Evolutionary conservation across 2,888 invertebrate species (phyloP), one percentile per base, ranked within the genome.

Genomic region (Flexamia atlantica): DNA sequence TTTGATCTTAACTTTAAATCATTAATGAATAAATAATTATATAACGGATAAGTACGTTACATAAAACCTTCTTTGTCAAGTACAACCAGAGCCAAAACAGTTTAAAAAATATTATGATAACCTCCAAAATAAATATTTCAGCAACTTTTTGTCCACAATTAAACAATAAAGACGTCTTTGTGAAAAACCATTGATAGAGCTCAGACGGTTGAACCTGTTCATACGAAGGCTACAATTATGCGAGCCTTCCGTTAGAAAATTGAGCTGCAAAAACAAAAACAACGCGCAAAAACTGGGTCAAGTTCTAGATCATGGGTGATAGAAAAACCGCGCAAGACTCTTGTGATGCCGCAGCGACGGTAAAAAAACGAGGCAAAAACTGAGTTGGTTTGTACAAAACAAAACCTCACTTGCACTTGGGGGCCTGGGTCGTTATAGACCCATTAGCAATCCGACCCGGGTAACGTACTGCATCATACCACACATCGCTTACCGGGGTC

Each of bases 321-420:
- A 50, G 46, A 76, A 76, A 76, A 76, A 76, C 76, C 76, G 50
- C 76, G 50, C 28, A 46, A 76, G 76, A 76, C 25, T 46, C 50
- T 76, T 28, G 76, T 2, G 76, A 50, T 72, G 42, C 72, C 72
- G 72, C 72, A 42, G 42, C 32, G 72, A 7, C n/a, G 9, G 7
- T 76, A 50, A 76, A 76, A 76, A 76, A 76, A 25, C 40, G 28
- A 7, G 17, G 50, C 50, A 76, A 76, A 76, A 76, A 76, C 76
- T 50, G 76, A 32, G 17, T 23, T 72, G 76, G 76, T 76, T 76
- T 76, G 76, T 76, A 42, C 5, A 50, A 76, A 76, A 76, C 76
- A 76, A 76, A 76, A 76, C 42, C 42, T 42, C 7, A 32, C 30
- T 36, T 17, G 32, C 30, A 64, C 2, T 36, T 7, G 28, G 46